Conservation (phyloP, 1,140 invertebrate species). For the Eriocheir sinensis region DNA sequence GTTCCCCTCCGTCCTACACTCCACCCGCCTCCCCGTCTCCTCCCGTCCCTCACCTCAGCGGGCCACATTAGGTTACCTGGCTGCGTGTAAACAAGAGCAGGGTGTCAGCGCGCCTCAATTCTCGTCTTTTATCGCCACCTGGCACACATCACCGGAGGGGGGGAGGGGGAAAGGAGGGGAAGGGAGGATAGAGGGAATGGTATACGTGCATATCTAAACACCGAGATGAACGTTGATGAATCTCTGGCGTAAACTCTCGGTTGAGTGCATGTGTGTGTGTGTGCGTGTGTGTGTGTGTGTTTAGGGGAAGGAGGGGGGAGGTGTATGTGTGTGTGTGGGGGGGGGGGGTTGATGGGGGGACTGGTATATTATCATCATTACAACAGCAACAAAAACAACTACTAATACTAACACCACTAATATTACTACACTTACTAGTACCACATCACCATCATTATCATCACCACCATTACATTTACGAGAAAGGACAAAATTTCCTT, state of each 20-base stretch:
- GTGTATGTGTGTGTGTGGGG: background rate
- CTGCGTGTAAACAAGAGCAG: slow-evolving; percentile 23
- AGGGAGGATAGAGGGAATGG: background rate
- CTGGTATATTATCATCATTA: no score
- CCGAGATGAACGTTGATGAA: background rate
- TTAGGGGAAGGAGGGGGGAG: background rate
- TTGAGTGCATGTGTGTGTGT: slow-evolving; percentile 46
- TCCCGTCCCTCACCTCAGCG: background rate
- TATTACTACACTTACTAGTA: no score
- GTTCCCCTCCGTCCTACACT: background rate
- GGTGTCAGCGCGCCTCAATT: slow-evolving; percentile 46
- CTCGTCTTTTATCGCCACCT: slow-evolving; percentile 35
- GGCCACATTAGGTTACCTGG: slow-evolving; percentile 50
- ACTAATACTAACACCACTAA: no score
- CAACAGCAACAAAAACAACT: no score
- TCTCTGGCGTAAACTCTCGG: background rate
- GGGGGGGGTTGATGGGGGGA: background rate
- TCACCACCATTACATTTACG: no score
- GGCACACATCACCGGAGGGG: background rate
- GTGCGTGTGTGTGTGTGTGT: slow-evolving; percentile 48
- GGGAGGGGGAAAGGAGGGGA: background rate
- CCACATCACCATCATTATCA: no score
- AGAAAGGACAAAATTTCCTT: no score
- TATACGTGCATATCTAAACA: background rate
- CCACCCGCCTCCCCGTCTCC: background rate